A percentile compares a stretch with the other conserved stretches of the same genome.
Conservation (phyloP, 2,113 vertebrate species). For the Ellobius talpinus region DNA sequence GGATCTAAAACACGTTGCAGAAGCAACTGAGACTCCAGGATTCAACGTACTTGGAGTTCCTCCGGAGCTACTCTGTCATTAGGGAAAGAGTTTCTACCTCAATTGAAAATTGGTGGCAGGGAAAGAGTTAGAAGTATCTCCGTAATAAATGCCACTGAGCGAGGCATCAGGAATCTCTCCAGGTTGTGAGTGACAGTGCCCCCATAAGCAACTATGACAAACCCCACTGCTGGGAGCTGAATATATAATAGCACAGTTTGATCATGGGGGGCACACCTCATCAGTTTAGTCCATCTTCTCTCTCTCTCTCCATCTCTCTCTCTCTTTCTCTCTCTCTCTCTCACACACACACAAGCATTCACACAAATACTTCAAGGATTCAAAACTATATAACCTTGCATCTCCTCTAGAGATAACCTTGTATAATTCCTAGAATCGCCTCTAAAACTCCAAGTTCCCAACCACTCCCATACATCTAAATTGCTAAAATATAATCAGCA, state of each 20-base stretch:
- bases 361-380: not conserved
- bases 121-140: constrained; percentile 2
- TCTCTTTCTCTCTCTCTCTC: not conserved
- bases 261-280: not conserved
- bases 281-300: not conserved
- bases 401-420: not conserved
- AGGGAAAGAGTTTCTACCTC: constrained; percentile 46
- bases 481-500: constrained; percentile 10
- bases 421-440: not conserved
- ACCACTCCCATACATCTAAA: not conserved
- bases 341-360: not conserved
- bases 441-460: constrained; percentile 1
- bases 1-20: constrained; percentile 32
- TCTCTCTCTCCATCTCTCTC: not conserved
- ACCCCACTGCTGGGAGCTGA: not conserved
- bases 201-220: not conserved
- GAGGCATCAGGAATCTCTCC: not conserved
- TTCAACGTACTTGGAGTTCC: not conserved
- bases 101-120: constrained; percentile 39
- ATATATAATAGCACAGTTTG: not conserved
- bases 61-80: not conserved
- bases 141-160: not conserved
- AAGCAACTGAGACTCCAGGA: not conserved
- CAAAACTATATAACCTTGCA: constrained; percentile 31
- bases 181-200: not conserved